Percentiles rank a stretch among this genome's conserved stretches.
Evolutionary conservation across 2,888 invertebrate species (phyloP).

Genomic region (Glaucopsyche alexis): DNA sequence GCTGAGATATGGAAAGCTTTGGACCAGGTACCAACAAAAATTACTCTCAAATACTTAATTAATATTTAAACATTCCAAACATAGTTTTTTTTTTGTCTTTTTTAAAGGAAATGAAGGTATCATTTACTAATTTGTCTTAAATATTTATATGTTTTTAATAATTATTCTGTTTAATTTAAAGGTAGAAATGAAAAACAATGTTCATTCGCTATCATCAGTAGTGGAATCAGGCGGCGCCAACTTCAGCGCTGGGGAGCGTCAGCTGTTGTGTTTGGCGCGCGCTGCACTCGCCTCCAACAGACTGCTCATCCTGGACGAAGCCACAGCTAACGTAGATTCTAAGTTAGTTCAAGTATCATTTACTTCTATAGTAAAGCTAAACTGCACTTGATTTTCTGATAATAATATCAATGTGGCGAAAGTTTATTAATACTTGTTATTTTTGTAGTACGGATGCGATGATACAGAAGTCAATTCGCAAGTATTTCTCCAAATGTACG

Average conservation of each 20-base stretch:
- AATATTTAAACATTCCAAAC: too few relatives aligned
- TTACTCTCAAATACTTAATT: background rate
- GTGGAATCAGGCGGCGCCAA: constrained; percentile 89
- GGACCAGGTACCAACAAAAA: constrained; percentile 73
- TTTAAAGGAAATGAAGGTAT: too few relatives aligned
- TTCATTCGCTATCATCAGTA: constrained; percentile 78
- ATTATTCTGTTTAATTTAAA: constrained; percentile 41
- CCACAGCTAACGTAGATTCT: constrained; percentile 93
- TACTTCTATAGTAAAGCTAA: too few relatives aligned
- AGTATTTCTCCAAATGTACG: constrained; percentile 88
- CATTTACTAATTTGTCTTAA: too few relatives aligned
- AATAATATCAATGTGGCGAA: background rate
- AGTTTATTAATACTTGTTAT: background rate
- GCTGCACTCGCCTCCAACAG: constrained; percentile 88
- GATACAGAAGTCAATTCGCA: constrained; percentile 89
- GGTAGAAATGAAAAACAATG: constrained; percentile 86
- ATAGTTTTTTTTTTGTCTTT: too few relatives aligned
- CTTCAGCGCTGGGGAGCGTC: constrained; percentile 92
- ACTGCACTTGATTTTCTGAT: background rate
- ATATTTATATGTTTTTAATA: too few relatives aligned
- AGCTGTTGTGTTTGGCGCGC: constrained; percentile 90
- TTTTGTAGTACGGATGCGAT: constrained; percentile 86
- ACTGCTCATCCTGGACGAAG: constrained; percentile 93
- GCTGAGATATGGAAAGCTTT: constrained; percentile 83
- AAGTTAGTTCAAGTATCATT: constrained; percentile 69